Evolutionary conservation across 2,113 vertebrate species (phyloP).

Genomic region (Ptilonorhynchus violaceus): DNA sequence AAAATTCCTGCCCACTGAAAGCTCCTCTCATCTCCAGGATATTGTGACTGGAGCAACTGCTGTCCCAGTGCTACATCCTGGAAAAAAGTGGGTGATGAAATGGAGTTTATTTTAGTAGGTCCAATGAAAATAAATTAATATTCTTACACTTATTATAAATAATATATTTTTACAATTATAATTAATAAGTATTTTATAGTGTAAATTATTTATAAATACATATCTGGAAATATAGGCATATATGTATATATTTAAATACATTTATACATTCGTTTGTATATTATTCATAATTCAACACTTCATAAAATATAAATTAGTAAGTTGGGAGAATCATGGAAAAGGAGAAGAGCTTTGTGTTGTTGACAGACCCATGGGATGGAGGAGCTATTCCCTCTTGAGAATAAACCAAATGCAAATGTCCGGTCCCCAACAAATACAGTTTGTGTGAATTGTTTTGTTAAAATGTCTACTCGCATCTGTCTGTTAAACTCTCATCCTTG

Average conservation of each 20-base stretch:
- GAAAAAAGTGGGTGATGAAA: not conserved
- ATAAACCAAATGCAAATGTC: rapidly evolving
- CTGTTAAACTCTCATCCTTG: not conserved
- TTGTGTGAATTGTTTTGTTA: not conserved
- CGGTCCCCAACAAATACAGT: not conserved
- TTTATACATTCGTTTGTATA: not conserved
- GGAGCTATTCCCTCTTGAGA: not conserved
- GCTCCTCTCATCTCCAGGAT: not conserved
- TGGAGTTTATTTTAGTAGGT: not conserved
- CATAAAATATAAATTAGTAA: not conserved
- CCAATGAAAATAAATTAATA: not conserved
- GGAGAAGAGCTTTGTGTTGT: not conserved
- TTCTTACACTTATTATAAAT: not conserved
- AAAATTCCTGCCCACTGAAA: not conserved
- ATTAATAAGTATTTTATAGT: not conserved
- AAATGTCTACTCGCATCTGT: not conserved
- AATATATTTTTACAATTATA: not conserved
- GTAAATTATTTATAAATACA: not conserved
- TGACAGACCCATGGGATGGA: not conserved
- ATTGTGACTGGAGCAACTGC: not conserved
- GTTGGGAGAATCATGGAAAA: not conserved
- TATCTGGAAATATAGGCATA: not conserved
- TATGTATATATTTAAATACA: not conserved
- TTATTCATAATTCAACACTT: not conserved
- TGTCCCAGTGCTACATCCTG: not conserved